Evolutionary conservation across 2,113 vertebrate species (phyloP), one percentile per base, ranked within the genome.

Genomic region (Lophura nycthemera): DNA sequence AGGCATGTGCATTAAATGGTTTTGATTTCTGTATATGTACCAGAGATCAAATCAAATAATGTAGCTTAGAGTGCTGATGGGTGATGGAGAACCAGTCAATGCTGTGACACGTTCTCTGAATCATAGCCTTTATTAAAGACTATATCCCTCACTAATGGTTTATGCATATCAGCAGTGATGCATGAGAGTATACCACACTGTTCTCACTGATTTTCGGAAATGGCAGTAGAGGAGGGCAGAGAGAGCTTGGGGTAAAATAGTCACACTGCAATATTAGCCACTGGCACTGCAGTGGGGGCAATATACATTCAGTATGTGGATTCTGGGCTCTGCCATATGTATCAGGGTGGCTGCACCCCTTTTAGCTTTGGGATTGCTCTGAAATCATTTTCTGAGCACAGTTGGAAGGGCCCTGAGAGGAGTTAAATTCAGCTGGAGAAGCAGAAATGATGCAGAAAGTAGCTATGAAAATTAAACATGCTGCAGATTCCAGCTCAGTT

Each of bases 271-370:
- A 1, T 8, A 1, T 3, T 30, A 72, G 8, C 3, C 56, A 40
- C 48, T 52, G 6, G 8, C 2, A 20, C 48, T 48, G 22, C 34
- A 75, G 2, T 3, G 38, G 34, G 18, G 11, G 14, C 10, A 24
- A 13, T 1, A 30, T 20, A 45, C n/a, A 20, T 4, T 66, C 47
- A 60, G 57, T 29, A 67, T 48, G 0, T 43, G 57, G 47, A 40
- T 22, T 2, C 34, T 40, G 22, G 43, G 21, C 32, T 76, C 18
- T 47, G 7, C 32, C 7, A 0, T 3, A 11, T 6, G 12, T 20
- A 11, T 25, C 0, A 4, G 52, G n/a, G n/a, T 0, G 61, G 21
- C 34, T 89, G 25, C 34, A 42, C 2, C 8, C 8, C 11, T 5
- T 40, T 56, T 8, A 75, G 13, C 48, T 80, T n/a, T 77, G 64